These are phyloP conservation scores for Cinclus mexicanus DNA, from an alignment of 2,113 vertebrate species.

Conservation along the genomic window DNA sequence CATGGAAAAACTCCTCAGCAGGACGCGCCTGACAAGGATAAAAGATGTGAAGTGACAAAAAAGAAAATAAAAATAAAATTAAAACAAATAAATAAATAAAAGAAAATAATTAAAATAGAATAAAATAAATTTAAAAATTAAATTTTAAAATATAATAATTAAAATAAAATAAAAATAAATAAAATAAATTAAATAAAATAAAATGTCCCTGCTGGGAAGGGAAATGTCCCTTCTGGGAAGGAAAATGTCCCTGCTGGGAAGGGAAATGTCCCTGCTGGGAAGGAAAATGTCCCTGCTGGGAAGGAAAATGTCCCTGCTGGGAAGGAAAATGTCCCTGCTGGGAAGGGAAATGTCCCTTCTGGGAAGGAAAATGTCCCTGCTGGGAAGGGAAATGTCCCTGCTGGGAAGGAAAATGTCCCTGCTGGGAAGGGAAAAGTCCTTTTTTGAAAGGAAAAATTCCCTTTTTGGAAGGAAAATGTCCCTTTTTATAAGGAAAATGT, in stretches of 20 bases:
- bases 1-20: accelerated
- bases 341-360: background rate
- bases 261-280: constrained; percentile 79
- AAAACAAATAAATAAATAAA: no score
- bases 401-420: constrained; percentile 74
- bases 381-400: no score
- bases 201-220: no score
- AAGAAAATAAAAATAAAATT: background rate
- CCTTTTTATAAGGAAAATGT: constrained; percentile 75
- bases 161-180: no score
- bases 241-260: background rate
- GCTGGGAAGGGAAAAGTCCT: constrained; percentile 55
- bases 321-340: background rate
- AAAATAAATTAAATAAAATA: no score
- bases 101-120: no score
- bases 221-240: background rate
- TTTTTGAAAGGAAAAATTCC: background rate
- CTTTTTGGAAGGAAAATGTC: constrained; percentile 54
- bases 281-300: constrained; percentile 78
- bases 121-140: no score
- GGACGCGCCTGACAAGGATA: background rate
- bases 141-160: no score
- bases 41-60: background rate
- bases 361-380: background rate
- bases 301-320: background rate